Base-by-base conservation (phyloP, 2,797 vertebrate species). In the Siniperca obscura region DNA sequence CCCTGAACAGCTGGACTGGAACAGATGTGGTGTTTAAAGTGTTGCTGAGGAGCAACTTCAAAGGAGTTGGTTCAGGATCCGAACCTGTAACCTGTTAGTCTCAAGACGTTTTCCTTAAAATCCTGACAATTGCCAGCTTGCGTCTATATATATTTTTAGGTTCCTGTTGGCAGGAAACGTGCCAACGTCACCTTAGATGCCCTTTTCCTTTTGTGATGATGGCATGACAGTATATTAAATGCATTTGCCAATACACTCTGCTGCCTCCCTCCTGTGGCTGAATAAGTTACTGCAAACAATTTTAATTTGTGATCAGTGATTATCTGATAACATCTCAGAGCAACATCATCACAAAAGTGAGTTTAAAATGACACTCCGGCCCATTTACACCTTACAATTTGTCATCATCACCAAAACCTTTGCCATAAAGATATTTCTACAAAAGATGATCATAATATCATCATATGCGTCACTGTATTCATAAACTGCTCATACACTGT, bases 191-290 rank as follows among this genome's bases (percentile, higher is more conserved):
- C 40, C 44, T 83, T 30, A 61, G 2, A 62, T 14, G 80, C 61
- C 61, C 46, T 38, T 40, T 30, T 53, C 40, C 19, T 42, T 44
- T 25, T 65, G 40, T 65, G 61, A 46, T 12, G 5, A 22, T 7
- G 7, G 34, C 44, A 30, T n/a, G 40, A 74, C 44, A 52, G 36
- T 10, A 1, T 52, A 12, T 10, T 7, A 4, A 46, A 40, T 34
- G 64, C 2, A 16, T 30, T 55, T 36, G 5, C 1, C 1, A 12
- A 0, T 22, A 2, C 16, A 12, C 3, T 38, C 38, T n/a, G 22
- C 70, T 78, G 52, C 16, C 48, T 48, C 89, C 87, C 81, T 74
- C 91, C 19, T 70, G 84, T 89, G 91, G 87, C 25, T 44, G n/a
- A 11, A 52, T 10, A 44, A n/a, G 46, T 66, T 55, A 86, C 79